Evolutionary conservation across 2,113 vertebrate species (phyloP), one percentile per base, ranked within the genome.

Genomic region (Echinops telfairi): DNA sequence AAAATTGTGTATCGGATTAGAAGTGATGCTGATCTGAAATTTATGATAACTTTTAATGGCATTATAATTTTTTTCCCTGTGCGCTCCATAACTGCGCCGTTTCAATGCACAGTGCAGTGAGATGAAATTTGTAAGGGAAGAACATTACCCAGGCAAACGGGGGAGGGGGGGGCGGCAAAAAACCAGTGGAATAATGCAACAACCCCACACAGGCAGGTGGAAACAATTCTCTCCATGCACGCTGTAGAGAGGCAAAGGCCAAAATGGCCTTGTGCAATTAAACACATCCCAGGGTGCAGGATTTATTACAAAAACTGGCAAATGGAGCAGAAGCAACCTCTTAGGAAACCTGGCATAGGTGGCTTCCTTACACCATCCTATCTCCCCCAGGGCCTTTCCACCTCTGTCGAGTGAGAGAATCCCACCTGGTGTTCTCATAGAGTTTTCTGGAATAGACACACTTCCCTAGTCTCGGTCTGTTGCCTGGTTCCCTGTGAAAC

Each of bases 11-110:
- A 98, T 98, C 98, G 97, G 98, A 98, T 98, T 98, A 98, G 98
- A 98, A 98, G 98, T 98, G 98, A 98, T 98, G 98, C 98, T 98
- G 98, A 98, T 98, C 98, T 98, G 98, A 98, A 98, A 98, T 98
- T 98, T 98, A 98, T 98, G 98, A 98, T 98, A 98, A 98, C 98
- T 98, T 98, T 98, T 98, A 98, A 98, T 98, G 98, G 98, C 98
- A 98, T 98, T 98, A 98, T 98, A 98, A 98, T 98, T 98, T 98
- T 98, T 98, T 97, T 93, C 97, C 97, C 98, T 91, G 97, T 96
- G 96, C 89, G 96, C 98, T 97, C 97, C 98, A 98, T 98, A 98
- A 97, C 95, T 3, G 93, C 79, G 70, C 98, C 98, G 96, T 98
- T 98, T 97, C 97, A 93, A 98, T 98, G 98, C 97, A 97, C 98